Percentiles rank a stretch among this genome's conserved stretches.
phyloP scores from a whole-genome alignment of 1,140 invertebrate species.

The Tetragnatha versicolor region DNA sequence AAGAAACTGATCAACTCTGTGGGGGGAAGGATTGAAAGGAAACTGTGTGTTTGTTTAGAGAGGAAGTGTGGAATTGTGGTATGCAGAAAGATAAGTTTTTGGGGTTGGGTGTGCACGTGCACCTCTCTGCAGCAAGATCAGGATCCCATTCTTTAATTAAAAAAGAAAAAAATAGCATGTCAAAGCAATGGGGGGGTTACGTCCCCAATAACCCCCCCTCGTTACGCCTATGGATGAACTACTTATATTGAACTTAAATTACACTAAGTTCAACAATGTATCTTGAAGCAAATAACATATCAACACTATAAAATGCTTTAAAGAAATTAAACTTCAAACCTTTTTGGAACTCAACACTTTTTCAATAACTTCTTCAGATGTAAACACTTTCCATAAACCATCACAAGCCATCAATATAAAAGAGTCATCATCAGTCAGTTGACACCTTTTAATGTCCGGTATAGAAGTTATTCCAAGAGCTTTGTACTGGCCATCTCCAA shows the following conservation, averaged over 20 bases:
- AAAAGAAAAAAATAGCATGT: no score
- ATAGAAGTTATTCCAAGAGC: constrained; percentile 64
- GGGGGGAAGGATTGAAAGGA: no score
- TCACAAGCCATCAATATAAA: constrained; percentile 65
- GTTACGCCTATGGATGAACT: neutral
- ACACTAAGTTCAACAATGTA: neutral
- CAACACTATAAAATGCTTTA: neutral
- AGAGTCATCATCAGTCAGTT: constrained; percentile 64
- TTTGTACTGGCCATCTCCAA: constrained; percentile 68
- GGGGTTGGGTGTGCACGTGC: no score
- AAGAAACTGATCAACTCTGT: no score
- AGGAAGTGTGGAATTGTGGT: no score
- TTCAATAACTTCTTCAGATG: constrained; percentile 63
- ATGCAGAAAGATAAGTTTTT: no score
- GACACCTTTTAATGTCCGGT: constrained; percentile 67
- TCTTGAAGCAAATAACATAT: neutral
- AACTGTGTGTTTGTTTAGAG: no score
- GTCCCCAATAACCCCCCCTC: no score
- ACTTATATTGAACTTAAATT: neutral
- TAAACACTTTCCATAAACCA: constrained; percentile 68
- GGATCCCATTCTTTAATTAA: no score
- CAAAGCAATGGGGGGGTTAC: no score
- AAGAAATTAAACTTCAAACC: constrained; percentile 52
- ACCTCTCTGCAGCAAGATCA: no score
- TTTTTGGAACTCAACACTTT: constrained; percentile 62